These are phyloP conservation scores for Meteorus sp. DNA, from an alignment of 1,140 invertebrate genomes.

Conservation along the genomic window DNA sequence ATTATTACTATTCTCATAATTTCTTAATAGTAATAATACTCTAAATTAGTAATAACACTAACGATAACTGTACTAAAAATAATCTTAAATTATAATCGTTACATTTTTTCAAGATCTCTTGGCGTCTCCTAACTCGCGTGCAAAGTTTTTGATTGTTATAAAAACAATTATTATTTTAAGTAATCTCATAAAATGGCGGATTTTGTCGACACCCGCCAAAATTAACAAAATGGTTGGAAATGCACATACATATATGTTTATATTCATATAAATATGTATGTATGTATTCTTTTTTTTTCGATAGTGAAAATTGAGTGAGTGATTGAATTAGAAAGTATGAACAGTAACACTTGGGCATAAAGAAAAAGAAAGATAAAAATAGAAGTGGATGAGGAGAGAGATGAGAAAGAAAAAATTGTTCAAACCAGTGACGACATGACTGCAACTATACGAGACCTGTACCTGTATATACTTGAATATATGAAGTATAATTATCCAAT, in stretches of 20 bases:
- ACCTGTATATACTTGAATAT: constrained; percentile 60
- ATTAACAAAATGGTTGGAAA: constrained; percentile 28
- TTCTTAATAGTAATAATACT: too few species aligned
- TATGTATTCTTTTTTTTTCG: too few species aligned
- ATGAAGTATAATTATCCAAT: constrained; percentile 53
- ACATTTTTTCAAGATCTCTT: neutral
- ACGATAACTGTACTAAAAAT: too few species aligned
- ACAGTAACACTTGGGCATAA: too few species aligned
- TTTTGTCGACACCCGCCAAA: constrained; percentile 54
- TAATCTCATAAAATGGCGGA: constrained; percentile 43
- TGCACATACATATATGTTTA: constrained; percentile 26
- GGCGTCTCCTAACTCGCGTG: neutral
- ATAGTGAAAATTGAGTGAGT: too few species aligned
- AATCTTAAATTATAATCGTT: too few species aligned
- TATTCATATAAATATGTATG: too few species aligned
- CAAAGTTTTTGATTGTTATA: too few species aligned
- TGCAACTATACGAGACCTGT: constrained; percentile 63
- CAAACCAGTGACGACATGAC: constrained; percentile 58
- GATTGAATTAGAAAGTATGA: too few species aligned
- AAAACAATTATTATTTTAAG: constrained; percentile 1
- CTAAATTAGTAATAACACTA: too few species aligned
- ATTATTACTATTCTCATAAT: neutral
- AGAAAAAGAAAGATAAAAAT: constrained; percentile 22
- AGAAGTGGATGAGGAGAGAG: neutral
- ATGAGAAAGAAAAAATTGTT: constrained; percentile 18